A percentile compares a stretch with the other conserved stretches of the same genome.
Evolutionary conservation across 2,888 invertebrate species (phyloP).

Genomic region (Brachyptera risi): DNA sequence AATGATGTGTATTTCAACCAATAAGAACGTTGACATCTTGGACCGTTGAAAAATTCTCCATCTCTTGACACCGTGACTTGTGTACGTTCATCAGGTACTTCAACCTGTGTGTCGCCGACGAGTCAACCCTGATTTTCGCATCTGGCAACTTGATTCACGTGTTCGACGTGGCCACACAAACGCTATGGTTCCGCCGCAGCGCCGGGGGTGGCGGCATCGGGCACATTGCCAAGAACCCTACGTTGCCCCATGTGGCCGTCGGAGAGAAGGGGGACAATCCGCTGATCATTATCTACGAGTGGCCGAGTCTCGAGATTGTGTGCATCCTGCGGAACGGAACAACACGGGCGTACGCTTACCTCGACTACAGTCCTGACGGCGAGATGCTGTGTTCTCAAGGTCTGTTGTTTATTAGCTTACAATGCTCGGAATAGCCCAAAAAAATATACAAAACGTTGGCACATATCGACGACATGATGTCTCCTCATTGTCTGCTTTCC

Average conservation of each 20-base stretch:
- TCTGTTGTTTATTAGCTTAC: no score
- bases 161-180: slow-evolving; percentile 61
- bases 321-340: slow-evolving; percentile 76
- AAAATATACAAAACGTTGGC: no score
- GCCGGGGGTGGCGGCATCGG: slow-evolving; percentile 78
- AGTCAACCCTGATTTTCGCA: slow-evolving; percentile 68
- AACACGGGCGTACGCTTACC: slow-evolving; percentile 62
- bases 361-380: slow-evolving; percentile 76
- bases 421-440: no score
- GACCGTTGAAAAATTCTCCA: no score
- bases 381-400: slow-evolving; percentile 75
- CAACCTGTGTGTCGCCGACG: slow-evolving; percentile 74
- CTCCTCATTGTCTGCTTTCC: no score
- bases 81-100: no score
- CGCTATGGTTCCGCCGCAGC: slow-evolving; percentile 66
- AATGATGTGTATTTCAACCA: no score
- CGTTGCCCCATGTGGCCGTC: slow-evolving; percentile 67
- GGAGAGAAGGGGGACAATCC: slow-evolving; percentile 75
- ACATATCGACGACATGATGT: no score
- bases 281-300: slow-evolving; percentile 75
- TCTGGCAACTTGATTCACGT: slow-evolving; percentile 81
- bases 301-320: slow-evolving; percentile 73
- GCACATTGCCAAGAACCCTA: slow-evolving; percentile 64
- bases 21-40: no score
- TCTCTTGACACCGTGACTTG: no score